Conservation (phyloP, 2,797 vertebrate genomes). For the Xyrichtys novacula region DNA sequence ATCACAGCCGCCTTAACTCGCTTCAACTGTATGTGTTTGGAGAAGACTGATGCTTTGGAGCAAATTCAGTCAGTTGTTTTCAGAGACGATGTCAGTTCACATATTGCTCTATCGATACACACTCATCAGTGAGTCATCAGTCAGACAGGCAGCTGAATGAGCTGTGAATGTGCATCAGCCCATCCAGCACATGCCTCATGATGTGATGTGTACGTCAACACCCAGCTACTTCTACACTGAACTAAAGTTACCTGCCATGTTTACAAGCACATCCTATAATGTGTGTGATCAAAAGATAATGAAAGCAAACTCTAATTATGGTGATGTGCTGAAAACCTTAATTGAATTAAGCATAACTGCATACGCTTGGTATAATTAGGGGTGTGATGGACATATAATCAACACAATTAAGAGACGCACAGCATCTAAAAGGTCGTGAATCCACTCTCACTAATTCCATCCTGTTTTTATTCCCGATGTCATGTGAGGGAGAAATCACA, state of each 20-base stretch:
- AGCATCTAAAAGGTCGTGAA: not conserved
- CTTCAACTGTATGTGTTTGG: no score
- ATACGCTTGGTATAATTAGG: conserved; percentile 20
- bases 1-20: no score
- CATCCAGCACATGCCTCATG: not conserved
- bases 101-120: no score
- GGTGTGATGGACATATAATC: conserved; percentile 21
- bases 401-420: conserved; percentile 6
- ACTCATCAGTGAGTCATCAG: not conserved
- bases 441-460: conserved; percentile 4
- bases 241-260: not conserved
- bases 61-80: no score
- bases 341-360: conserved; percentile 25
- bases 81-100: no score
- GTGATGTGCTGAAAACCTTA: conserved; percentile 27
- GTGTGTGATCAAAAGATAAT: conserved; percentile 24
- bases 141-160: not conserved
- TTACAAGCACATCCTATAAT: conserved; percentile 19
- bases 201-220: not conserved
- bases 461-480: not conserved
- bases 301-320: conserved; percentile 32
- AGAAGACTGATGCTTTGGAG: no score
- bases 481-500: conserved; percentile 2
- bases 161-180: not conserved
- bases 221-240: not conserved